Evolutionary conservation across 2,888 invertebrate species (phyloP), one percentile per base, ranked within the genome.

Genomic region (Xanthorhoe spadicearia): DNA sequence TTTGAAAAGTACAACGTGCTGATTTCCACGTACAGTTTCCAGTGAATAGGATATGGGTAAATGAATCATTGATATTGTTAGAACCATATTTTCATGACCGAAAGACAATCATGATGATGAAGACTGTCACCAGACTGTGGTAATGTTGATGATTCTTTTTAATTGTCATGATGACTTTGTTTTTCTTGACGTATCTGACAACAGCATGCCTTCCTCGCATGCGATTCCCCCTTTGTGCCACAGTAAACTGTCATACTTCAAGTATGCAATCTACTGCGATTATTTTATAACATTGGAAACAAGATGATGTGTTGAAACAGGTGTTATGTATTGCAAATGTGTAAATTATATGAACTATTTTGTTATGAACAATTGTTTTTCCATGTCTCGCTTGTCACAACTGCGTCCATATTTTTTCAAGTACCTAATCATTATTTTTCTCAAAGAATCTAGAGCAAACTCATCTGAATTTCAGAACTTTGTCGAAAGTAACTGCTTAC

Each of bases 11-110:
- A 17, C 9, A 57, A 73, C 74, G 72, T 73, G 74, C 70, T 51
- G 28, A 64, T 72, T 72, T 72, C 69, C 74, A 72, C 72, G 73
- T 72, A 68, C 48, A 19, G 63, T 10, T 63, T 54, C 19, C 17
- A 51, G 66, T 70, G 38, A 50, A 60, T 35, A 64, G 17, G 46
- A 52, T 46, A 9, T 52, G 32, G 19, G 55, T 62, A 48, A 43
- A 43, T 46, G 38, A 43, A 13, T 32, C 32, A 32, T 32, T 23
- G 23, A 23, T 23, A 23, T 23, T n/a, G n/a, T n/a, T n/a, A n/a
- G n/a, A 23, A 23, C 23, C 23, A 23, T 23, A 3, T 23, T n/a
- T n/a, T n/a, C n/a, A n/a, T n/a, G n/a, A n/a, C n/a, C n/a, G n/a
- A n/a, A n/a, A n/a, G n/a, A n/a, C n/a, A n/a, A 23, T 23, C 23